phyloP scores from a whole-genome alignment of 2,113 vertebrate genomes.

The Anarrhichthys ocellatus region DNA sequence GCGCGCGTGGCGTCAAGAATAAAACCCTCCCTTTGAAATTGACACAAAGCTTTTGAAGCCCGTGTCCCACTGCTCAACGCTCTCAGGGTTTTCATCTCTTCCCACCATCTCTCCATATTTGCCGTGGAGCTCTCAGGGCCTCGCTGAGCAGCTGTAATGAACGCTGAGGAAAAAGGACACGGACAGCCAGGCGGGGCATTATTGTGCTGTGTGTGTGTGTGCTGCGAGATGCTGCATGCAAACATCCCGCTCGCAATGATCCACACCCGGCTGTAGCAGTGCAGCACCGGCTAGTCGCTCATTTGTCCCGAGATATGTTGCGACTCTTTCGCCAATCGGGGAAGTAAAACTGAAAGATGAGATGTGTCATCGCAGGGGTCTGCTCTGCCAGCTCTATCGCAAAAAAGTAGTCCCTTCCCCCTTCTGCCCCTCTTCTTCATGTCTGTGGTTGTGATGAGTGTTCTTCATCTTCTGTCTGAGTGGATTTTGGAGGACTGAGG shows the following conservation, averaged over 20 bases:
- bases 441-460: slow-evolving; percentile 40
- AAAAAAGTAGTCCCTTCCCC: slow-evolving; percentile 6
- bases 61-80: slow-evolving; percentile 62
- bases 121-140: slow-evolving; percentile 51
- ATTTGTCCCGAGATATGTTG: slow-evolving; percentile 25
- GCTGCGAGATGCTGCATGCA: slow-evolving; percentile 19
- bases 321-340: not conserved
- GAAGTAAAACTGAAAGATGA: not conserved
- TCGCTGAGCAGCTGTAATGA: slow-evolving; percentile 61
- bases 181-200: slow-evolving; percentile 21
- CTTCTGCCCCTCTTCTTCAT: slow-evolving; percentile 28
- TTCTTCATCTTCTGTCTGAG: slow-evolving; percentile 72
- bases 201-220: not conserved
- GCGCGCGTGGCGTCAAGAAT: slow-evolving; percentile 35
- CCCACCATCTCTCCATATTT: slow-evolving; percentile 64
- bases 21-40: slow-evolving; percentile 64
- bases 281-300: slow-evolving; percentile 2
- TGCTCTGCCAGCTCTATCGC: slow-evolving; percentile 26
- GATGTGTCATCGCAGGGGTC: slow-evolving; percentile 4
- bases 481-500: slow-evolving; percentile 39
- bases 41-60: slow-evolving; percentile 72
- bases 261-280: not conserved
- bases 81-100: slow-evolving; percentile 49
- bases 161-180: slow-evolving; percentile 50
- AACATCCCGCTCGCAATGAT: slow-evolving; percentile 2